Base-by-base conservation (phyloP, 2,113 vertebrate species). In the Philantomba maxwellii region DNA sequence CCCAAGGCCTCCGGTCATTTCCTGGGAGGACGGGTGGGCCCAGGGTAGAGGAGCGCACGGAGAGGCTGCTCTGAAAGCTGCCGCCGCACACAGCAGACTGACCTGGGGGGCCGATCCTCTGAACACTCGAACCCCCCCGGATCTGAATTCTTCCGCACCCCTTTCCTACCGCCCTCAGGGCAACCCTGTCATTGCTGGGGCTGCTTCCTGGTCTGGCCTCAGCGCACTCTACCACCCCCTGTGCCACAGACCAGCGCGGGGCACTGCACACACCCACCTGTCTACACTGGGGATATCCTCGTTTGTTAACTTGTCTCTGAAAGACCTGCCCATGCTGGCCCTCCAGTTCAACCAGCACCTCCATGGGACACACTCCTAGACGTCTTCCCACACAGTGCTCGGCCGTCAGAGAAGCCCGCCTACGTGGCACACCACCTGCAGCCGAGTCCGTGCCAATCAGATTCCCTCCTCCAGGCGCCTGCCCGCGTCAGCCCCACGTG, bases 331-430 rank as follows among this genome's bases (percentile, higher is more conserved):
- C 5, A 28, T 30, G 28, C 57, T 13, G 17, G 43, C 58, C 36
- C 55, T 75, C 7, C 4, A 17, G 93, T 39, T 84, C 57, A 39
- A 0, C 77, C 6, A 12, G 39, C 1, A 26, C 43, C 70, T 64
- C 33, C 23, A 2, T 1, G 75, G 84, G 62, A 51, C 21, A 81
- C 10, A 4, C 9, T 13, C 17, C 73, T 6, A 19, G 6, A n/a
- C 1, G 0, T 30, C 47, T 16, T n/a, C 14, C 43, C 26, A n/a
- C 36, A 25, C 7, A 4, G 19, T 0, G 2, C 3, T 2, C 0
- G 0, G 75, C 49, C 2, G 1, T n/a, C 66, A 43, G 45, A 51
- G 45, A 51, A 64, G 53, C 14, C 82, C 23, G 21, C 19, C 33
- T 53, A 30, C 30, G 7, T 25, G 30, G 17, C 1, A 6, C 3